Percentiles rank a stretch among this genome's conserved stretches.
These are phyloP conservation scores for Blastobasis adustella DNA, from an alignment of 2,888 invertebrate species.

Conservation along the genomic window DNA sequence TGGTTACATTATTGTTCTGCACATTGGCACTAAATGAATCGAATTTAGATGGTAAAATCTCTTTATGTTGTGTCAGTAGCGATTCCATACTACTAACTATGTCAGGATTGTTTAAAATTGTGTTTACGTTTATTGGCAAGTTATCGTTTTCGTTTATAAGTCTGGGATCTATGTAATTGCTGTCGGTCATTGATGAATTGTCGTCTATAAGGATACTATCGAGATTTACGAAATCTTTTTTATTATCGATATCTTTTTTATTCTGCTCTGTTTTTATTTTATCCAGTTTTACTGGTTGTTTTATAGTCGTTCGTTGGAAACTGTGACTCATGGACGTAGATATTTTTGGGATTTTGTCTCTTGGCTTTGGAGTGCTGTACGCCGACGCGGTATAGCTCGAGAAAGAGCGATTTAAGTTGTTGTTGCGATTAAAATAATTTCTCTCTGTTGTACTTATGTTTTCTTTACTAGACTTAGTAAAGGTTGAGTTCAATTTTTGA, in stretches of 20 bases:
- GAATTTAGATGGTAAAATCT: conserved; percentile 66
- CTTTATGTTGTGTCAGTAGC: conserved; percentile 48
- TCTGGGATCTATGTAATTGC: conserved; percentile 73
- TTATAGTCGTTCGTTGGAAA: conserved; percentile 59
- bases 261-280: conserved; percentile 58
- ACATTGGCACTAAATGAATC: conserved; percentile 55
- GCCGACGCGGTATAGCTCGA: conserved; percentile 59
- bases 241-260: conserved; percentile 65
- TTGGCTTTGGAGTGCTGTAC: conserved; percentile 62
- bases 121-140: conserved; percentile 75
- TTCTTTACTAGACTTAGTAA: conserved; percentile 68
- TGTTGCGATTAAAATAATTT: conserved; percentile 52
- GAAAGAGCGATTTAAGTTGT: conserved; percentile 58
- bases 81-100: conserved; percentile 72
- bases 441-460: conserved; percentile 57
- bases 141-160: conserved; percentile 83
- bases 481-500: conserved; percentile 63
- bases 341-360: conserved; percentile 68
- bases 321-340: conserved; percentile 65
- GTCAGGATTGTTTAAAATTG: conserved; percentile 65
- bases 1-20: conserved; percentile 41
- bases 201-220: conserved; percentile 56
- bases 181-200: conserved; percentile 65
- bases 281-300: conserved; percentile 62
- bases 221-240: conserved; percentile 65